Conservation (phyloP, 1,140 invertebrate genomes). For the Drosophila equinoxialis region DNA sequence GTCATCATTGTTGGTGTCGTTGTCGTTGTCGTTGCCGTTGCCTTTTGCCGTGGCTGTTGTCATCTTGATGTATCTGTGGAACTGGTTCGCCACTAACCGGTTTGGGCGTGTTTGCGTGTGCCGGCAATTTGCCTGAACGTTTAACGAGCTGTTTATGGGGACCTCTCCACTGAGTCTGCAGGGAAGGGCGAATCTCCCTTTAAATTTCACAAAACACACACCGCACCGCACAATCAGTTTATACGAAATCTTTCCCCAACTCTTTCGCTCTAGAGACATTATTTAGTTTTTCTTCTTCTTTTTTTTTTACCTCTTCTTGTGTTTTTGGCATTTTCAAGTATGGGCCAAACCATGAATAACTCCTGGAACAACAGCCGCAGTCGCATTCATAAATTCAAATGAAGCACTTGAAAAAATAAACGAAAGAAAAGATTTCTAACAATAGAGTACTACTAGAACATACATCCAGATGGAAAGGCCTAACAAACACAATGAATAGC, state of each 20-base stretch:
- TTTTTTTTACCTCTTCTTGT: slow-evolving; percentile 6
- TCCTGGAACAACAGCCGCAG: slow-evolving; percentile 16
- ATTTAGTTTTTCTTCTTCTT: slow-evolving; percentile 18
- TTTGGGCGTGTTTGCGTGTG: slow-evolving; percentile 72
- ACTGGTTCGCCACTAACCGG: slow-evolving; percentile 43
- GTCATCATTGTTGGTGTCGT: neutral
- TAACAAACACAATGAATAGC: slow-evolving; percentile 12
- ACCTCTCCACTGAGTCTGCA: neutral
- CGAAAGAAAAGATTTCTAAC: slow-evolving; percentile 46
- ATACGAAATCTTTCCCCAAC: slow-evolving; percentile 53
- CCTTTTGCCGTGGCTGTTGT: slow-evolving; percentile 19
- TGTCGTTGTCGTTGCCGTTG: neutral
- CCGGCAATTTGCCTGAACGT: slow-evolving; percentile 71
- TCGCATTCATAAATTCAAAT: slow-evolving; percentile 76
- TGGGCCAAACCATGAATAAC: slow-evolving; percentile 50
- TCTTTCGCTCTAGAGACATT: slow-evolving; percentile 14
- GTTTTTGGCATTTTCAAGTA: slow-evolving; percentile 59
- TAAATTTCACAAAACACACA: slow-evolving; percentile 28
- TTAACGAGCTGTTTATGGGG: slow-evolving; percentile 78
- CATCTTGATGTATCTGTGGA: slow-evolving; percentile 61
- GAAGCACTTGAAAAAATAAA: slow-evolving; percentile 54
- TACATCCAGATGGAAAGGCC: slow-evolving; percentile 3
- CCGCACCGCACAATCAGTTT: slow-evolving; percentile 57
- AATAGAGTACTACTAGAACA: slow-evolving; percentile 29
- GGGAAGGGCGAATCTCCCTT: slow-evolving; percentile 11